phyloP scores from a whole-genome alignment of 1,140 invertebrate species.

The Maconellicoccus hirsutus region DNA sequence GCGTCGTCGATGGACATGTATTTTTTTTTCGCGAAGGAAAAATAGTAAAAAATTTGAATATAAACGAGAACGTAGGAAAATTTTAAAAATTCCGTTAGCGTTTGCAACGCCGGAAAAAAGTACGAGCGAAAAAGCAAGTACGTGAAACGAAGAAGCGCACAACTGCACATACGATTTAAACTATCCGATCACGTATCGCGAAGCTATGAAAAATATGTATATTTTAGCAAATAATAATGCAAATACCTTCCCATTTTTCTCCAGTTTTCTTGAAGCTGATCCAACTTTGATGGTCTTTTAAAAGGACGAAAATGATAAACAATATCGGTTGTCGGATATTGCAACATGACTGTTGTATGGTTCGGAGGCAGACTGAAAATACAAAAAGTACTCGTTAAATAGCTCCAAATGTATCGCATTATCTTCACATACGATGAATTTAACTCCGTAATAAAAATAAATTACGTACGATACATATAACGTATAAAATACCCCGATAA shows the following conservation, averaged over 20 bases:
- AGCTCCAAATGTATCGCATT: too few species aligned
- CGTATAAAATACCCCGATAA: too few species aligned
- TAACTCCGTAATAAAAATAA: too few species aligned
- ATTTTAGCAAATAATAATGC: slow-evolving; percentile 10
- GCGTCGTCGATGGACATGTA: background rate
- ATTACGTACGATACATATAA: too few species aligned
- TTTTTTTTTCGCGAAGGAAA: too few species aligned
- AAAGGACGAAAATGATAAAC: slow-evolving; percentile 28
- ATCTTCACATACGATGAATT: too few species aligned
- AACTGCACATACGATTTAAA: background rate
- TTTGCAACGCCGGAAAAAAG: background rate
- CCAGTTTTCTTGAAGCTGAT: slow-evolving; percentile 39
- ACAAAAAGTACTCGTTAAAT: background rate
- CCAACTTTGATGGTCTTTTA: slow-evolving; percentile 37
- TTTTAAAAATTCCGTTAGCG: background rate
- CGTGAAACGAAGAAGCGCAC: too few species aligned
- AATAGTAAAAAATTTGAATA: background rate
- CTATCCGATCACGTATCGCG: background rate
- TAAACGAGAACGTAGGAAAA: background rate
- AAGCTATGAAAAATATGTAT: background rate
- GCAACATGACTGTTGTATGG: slow-evolving; percentile 1
- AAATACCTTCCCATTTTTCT: slow-evolving; percentile 39
- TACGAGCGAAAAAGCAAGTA: too few species aligned
- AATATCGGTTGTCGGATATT: background rate
- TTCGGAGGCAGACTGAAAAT: background rate